Percentiles rank a stretch among this genome's conserved stretches.
Evolutionary conservation across 2,797 vertebrate genomes (phyloP).

Genomic region (Emydoidea blandingii): DNA sequence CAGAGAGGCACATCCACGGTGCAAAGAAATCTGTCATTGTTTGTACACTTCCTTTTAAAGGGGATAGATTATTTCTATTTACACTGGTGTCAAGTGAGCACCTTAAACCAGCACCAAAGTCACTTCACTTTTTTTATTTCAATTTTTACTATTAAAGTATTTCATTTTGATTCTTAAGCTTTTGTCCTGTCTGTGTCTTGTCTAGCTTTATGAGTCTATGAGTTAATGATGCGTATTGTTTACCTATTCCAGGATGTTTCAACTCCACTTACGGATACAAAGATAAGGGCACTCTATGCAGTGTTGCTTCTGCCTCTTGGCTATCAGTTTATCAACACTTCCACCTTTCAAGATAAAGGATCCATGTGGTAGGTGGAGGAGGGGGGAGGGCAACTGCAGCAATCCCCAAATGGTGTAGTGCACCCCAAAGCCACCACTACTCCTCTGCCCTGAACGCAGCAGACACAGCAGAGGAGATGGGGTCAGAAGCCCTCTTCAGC

Average conservation of each 20-base stretch:
- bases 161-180: neutral
- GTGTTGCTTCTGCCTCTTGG: too few species aligned
- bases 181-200: neutral
- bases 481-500: neutral
- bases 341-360: neutral
- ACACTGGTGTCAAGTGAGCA: neutral
- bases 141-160: neutral
- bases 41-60: neutral
- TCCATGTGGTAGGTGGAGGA: accelerated
- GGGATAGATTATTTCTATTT: neutral
- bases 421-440: neutral
- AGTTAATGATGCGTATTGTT: accelerated
- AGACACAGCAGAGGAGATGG: neutral
- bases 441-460: neutral
- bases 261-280: neutral
- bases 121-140: neutral
- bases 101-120: accelerated
- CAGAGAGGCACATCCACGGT: neutral
- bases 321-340: accelerated
- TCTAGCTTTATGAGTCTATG: accelerated
- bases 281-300: accelerated
- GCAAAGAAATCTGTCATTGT: neutral
- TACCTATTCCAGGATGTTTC: accelerated
- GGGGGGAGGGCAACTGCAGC: accelerated
- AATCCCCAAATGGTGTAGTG: neutral